These are phyloP conservation scores for Andrena fulva DNA, from an alignment of 2,888 invertebrate genomes.

Conservation along the genomic window DNA sequence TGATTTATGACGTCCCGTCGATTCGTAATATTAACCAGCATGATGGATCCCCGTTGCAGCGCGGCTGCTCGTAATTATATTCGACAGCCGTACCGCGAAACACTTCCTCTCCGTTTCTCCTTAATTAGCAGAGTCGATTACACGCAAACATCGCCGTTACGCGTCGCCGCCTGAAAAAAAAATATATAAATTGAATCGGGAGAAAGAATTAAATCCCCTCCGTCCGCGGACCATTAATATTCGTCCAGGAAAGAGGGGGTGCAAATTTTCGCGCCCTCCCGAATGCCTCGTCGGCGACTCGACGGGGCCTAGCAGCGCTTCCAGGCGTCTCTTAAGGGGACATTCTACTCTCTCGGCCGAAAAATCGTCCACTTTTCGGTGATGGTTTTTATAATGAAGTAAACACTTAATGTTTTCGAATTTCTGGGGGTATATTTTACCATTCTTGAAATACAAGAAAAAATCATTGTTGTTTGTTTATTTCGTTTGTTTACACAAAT, in stretches of 20 bases:
- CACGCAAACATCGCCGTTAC: neutral
- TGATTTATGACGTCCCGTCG: conserved; percentile 65
- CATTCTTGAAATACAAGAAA: no score
- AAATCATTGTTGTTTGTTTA: no score
- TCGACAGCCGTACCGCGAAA: conserved; percentile 37
- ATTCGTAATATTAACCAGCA: conserved; percentile 64
- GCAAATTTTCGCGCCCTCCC: neutral
- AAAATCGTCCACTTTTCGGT: no score
- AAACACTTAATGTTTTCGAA: no score
- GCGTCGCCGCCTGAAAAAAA: no score
- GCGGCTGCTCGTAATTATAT: conserved; percentile 59
- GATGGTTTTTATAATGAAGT: no score
- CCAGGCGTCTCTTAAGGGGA: conserved; percentile 19
- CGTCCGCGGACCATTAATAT: conserved; percentile 13
- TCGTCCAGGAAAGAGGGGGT: neutral
- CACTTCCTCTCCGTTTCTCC: neutral
- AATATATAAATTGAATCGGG: neutral
- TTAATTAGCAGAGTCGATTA: conserved; percentile 10
- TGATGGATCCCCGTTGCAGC: conserved; percentile 62
- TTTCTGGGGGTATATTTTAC: no score
- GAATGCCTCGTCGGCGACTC: conserved; percentile 14
- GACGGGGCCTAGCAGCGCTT: neutral
- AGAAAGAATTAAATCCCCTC: neutral
- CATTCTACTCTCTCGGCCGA: no score
- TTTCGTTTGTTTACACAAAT: no score